phyloP scores from a whole-genome alignment of 2,797 vertebrate species.

The Sebastes kiyomatsui region DNA sequence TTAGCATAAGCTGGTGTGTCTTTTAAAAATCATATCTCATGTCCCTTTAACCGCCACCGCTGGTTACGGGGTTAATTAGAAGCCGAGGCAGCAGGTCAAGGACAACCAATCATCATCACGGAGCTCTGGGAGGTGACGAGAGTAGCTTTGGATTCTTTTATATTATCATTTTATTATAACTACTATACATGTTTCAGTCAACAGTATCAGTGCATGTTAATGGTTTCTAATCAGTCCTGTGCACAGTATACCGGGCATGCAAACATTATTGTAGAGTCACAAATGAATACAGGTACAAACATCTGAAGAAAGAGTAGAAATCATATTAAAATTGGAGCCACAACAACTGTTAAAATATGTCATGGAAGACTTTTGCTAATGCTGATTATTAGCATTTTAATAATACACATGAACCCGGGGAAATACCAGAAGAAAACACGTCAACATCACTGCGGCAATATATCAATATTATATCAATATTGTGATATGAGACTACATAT shows the following conservation, averaged over 20 bases:
- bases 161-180: not conserved
- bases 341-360: not conserved
- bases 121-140: not conserved
- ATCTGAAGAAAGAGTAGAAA: not conserved
- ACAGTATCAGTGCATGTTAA: not conserved
- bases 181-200: not conserved
- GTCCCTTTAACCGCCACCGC: not conserved
- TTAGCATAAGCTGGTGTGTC: slow-evolving; percentile 27
- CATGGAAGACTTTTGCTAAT: not conserved
- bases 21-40: slow-evolving; percentile 4
- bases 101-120: not conserved
- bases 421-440: too few species aligned
- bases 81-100: slow-evolving; percentile 1
- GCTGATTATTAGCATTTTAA: not conserved
- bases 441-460: too few species aligned
- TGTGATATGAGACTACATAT: too few species aligned
- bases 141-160: not conserved
- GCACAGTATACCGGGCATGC: too few species aligned
- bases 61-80: slow-evolving; percentile 33
- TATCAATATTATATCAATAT: too few species aligned
- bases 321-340: not conserved
- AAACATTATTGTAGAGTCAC: too few species aligned
- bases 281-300: not conserved
- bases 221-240: not conserved
- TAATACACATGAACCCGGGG: not conserved